These are phyloP conservation scores for Papilio gigon DNA, from an alignment of 2,888 invertebrate genomes.

Conservation along the genomic window DNA sequence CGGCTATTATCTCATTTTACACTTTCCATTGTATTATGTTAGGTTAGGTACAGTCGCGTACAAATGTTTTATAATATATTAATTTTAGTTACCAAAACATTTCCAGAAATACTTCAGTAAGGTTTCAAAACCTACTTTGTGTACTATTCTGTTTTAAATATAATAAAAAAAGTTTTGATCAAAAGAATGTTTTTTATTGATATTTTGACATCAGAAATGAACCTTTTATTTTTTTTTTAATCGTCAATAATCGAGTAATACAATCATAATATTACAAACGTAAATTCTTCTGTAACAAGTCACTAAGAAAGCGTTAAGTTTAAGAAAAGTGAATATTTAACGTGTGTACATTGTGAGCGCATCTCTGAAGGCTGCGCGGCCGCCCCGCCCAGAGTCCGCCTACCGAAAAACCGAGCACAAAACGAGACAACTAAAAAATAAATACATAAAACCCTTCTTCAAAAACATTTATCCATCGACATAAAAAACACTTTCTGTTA, in stretches of 20 bases:
- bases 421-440: conserved; percentile 71
- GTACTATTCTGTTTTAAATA: too few relatives aligned
- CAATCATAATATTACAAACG: background rate
- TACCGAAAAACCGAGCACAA: conserved; percentile 76
- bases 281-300: background rate
- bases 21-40: conserved; percentile 34
- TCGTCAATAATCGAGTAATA: background rate
- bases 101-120: background rate
- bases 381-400: conserved; percentile 74
- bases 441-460: conserved; percentile 65
- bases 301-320: conserved; percentile 5
- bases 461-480: conserved; percentile 58
- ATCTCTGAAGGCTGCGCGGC: conserved; percentile 48
- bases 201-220: background rate
- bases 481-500: conserved; percentile 57
- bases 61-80: background rate
- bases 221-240: background rate
- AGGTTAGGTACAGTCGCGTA: conserved; percentile 8
- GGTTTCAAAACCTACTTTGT: background rate
- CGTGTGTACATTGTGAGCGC: conserved; percentile 19
- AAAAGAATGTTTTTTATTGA: too few relatives aligned
- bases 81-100: background rate
- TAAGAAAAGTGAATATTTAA: conserved; percentile 33
- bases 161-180: too few relatives aligned
- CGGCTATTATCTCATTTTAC: conserved; percentile 32